Evolutionary conservation across 2,113 vertebrate species (phyloP).

Genomic region (Tinamus guttatus): DNA sequence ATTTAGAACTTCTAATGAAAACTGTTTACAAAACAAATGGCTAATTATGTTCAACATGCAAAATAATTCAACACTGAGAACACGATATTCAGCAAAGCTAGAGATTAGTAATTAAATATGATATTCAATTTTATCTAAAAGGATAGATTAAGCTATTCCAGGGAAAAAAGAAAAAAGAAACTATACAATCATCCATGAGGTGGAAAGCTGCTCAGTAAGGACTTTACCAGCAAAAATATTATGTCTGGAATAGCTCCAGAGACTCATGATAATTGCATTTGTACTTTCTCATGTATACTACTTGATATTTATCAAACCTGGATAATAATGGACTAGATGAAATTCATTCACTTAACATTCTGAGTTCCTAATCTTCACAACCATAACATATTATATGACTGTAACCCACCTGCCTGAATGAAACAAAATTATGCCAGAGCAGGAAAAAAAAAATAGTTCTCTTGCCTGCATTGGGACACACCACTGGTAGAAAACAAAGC

Average conservation of each 20-base stretch:
- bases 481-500: neutral
- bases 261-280: neutral
- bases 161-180: accelerated
- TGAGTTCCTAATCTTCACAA: neutral
- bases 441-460: neutral
- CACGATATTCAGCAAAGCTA: neutral
- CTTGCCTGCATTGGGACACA: neutral
- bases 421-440: neutral
- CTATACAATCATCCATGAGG: neutral
- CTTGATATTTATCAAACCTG: neutral
- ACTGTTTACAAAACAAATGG: constrained; percentile 42
- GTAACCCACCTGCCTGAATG: neutral
- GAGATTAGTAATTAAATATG: neutral
- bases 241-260: neutral
- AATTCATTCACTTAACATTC: neutral
- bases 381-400: neutral
- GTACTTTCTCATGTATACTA: neutral
- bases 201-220: neutral
- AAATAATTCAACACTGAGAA: constrained; percentile 52
- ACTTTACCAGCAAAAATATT: neutral
- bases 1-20: constrained; percentile 38
- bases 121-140: neutral
- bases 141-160: neutral
- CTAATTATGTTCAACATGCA: constrained; percentile 34
- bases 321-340: neutral